Base-by-base conservation (phyloP, 2,797 vertebrate genomes). In the Trachops cirrhosus region DNA sequence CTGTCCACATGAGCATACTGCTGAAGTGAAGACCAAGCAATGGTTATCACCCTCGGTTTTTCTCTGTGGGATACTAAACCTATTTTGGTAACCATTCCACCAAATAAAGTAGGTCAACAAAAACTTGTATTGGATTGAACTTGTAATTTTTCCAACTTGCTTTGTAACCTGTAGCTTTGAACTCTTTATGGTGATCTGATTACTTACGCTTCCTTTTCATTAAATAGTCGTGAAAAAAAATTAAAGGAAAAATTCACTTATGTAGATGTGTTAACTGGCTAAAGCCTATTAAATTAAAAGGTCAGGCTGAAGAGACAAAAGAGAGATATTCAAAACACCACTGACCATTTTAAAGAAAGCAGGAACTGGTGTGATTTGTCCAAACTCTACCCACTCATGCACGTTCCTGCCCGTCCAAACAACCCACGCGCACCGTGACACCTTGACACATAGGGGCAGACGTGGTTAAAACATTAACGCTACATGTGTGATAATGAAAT, bases 141-240 rank as follows among this genome's bases (percentile, higher is more conserved):
- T 87, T 93, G 48, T 75, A 84, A 73, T 50, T 92, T 93, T 95
- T 86, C 18, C 18, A 93, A 93, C 34, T 68, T 83, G 29, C 77
- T 9, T 44, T 44, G 9, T 44, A 44, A 44, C 44, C 44, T 44
- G 44, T 44, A 44, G 44, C 44, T 44, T 44, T 44, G 44, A 48
- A 74, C 32, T 68, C 70, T 52, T 83, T 64, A 54, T 41, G 24
- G 34, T 85, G 44, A 89, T 70, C 37, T 62, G 34, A 77, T 67
- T 68, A 34, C 48, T 21, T 79, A 68, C 52, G 79, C 39, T 80
- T 67, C 18, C 84, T 92, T 89, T 87, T 84, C 29, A 22, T 91
- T 86, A 73, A 79, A 75, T 1, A 57, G 2, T 83, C n/a, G 34
- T 46, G 68, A 46, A 44, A 62, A 94, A 90, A 91, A 74, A 41